These are phyloP conservation scores for Rhizoglyphus robini DNA, from an alignment of 1,140 invertebrate genomes.

Conservation along the genomic window DNA sequence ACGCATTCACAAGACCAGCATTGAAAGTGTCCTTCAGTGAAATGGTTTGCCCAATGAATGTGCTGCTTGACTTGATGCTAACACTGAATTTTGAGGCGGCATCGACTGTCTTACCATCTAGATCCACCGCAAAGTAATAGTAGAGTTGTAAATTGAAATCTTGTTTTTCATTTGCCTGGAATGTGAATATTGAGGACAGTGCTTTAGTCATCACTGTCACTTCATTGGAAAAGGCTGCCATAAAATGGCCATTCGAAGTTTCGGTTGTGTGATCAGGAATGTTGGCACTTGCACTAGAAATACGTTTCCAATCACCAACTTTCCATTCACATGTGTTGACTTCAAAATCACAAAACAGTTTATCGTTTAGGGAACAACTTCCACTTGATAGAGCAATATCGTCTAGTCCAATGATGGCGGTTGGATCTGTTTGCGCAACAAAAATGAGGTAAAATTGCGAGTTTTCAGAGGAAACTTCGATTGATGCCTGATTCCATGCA, in stretches of 20 bases:
- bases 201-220: neutral
- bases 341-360: constrained; percentile 14
- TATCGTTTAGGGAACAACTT: neutral
- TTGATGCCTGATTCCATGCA: neutral
- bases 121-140: neutral
- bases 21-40: neutral
- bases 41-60: too few relatives aligned
- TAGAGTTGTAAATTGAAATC: neutral
- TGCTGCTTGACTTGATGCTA: too few relatives aligned
- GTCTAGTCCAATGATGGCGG: neutral
- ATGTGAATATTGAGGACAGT: neutral
- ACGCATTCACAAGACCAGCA: neutral
- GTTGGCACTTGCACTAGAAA: neutral
- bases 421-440: neutral
- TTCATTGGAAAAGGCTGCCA: neutral
- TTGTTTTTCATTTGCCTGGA: neutral
- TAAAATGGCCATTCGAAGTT: neutral
- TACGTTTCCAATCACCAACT: neutral
- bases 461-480: neutral
- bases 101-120: too few relatives aligned
- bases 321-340: constrained; percentile 9
- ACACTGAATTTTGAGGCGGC: neutral
- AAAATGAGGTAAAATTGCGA: neutral
- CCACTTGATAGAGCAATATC: neutral
- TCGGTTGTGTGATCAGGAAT: neutral